These are phyloP conservation scores for Tuberolachnus salignus DNA, from an alignment of 2,888 invertebrate genomes.

Conservation along the genomic window DNA sequence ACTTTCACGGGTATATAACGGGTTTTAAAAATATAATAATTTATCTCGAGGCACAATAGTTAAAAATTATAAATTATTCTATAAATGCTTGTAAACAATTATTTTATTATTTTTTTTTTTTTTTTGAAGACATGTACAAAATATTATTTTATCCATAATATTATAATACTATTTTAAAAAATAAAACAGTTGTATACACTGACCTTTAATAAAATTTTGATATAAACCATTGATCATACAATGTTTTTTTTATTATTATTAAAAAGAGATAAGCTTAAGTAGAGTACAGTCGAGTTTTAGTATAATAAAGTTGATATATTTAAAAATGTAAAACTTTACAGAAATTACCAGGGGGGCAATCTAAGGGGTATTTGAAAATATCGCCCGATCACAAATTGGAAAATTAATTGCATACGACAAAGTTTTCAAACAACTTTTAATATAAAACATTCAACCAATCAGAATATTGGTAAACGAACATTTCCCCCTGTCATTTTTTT, in stretches of 20 bases:
- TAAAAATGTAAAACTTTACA: slow-evolving; percentile 8
- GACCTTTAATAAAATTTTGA: neutral
- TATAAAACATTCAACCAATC: no score
- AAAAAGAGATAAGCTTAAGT: no score
- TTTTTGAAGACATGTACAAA: no score
- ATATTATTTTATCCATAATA: neutral
- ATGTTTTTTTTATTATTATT: no score
- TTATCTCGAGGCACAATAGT: neutral
- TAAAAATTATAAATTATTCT: neutral
- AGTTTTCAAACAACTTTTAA: slow-evolving; percentile 10
- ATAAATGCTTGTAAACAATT: neutral
- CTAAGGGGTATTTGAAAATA: neutral
- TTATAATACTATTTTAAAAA: neutral
- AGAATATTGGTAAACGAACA: no score
- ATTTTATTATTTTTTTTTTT: no score
- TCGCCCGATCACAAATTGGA: neutral
- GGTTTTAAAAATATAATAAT: neutral
- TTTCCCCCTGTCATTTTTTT: no score
- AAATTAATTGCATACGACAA: slow-evolving; percentile 1
- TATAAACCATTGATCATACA: no score
- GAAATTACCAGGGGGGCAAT: no score
- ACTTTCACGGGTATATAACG: neutral
- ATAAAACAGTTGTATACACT: neutral
- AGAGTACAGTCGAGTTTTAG: no score
- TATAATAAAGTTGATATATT: neutral